These are phyloP conservation scores for Palythoa grandiflora DNA, from an alignment of 92 coral and sea anemone genomes.

Conservation along the genomic window DNA sequence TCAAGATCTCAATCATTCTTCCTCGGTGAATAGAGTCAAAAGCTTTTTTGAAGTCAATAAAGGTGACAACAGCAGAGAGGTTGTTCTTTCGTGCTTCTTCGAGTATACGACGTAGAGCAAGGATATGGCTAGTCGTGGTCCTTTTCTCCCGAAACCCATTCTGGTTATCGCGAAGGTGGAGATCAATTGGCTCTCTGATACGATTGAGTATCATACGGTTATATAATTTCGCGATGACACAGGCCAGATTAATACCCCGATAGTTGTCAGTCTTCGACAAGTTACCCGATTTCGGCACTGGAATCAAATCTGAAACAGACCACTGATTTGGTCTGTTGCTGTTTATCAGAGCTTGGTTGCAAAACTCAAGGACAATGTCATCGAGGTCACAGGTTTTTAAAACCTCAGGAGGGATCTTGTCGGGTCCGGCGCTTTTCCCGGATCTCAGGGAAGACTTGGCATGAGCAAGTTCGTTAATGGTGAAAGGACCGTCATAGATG, in stretches of 20 bases:
- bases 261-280: slow-evolving; percentile 51
- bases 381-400: slow-evolving; percentile 50
- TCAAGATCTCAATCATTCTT: slow-evolving; percentile 50
- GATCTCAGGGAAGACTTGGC: slow-evolving; percentile 33
- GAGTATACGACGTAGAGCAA: slow-evolving; percentile 47
- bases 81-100: not conserved
- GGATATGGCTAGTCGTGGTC: slow-evolving; percentile 42
- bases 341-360: slow-evolving; percentile 47
- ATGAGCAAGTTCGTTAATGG: slow-evolving; percentile 33
- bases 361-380: slow-evolving; percentile 49
- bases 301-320: slow-evolving; percentile 32
- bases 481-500: slow-evolving; percentile 33
- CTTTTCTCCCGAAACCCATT: slow-evolving; percentile 58
- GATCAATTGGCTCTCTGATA: slow-evolving; percentile 26
- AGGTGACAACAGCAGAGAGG: slow-evolving; percentile 22
- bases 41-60: slow-evolving; percentile 42
- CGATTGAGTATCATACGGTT: slow-evolving; percentile 58
- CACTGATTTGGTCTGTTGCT: slow-evolving; percentile 56
- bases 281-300: slow-evolving; percentile 58
- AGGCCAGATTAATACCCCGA: slow-evolving; percentile 44
- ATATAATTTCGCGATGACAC: slow-evolving; percentile 40
- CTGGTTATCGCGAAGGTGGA: slow-evolving; percentile 32
- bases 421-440: slow-evolving; percentile 60
- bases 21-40: slow-evolving; percentile 63
- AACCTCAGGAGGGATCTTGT: slow-evolving; percentile 54